Evolutionary conservation across 2,113 vertebrate genomes (phyloP), one percentile per base, ranked within the genome.

Genomic region (Silurus meridionalis): DNA sequence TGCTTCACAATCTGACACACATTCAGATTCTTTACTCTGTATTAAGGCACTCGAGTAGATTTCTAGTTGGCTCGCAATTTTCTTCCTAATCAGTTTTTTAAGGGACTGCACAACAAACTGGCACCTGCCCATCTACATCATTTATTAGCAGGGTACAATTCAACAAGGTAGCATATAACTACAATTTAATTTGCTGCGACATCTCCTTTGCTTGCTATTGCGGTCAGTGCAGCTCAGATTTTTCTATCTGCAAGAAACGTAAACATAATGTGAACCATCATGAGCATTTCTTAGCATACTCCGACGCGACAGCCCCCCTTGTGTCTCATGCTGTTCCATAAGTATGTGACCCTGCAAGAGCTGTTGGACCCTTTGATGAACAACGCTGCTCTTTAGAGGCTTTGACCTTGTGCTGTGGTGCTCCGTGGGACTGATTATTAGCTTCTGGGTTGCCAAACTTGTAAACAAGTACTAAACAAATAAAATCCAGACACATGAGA

Each of bases 381-480:
- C 11, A 5, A 9, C 15, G 14, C 74, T 78, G 60, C 46, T 84
- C 15, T 78, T 79, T 28, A 57, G 5, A 17, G 48, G 15, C n/a
- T 3, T 37, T 78, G 48, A 57, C 83, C 74, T 66, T 46, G 60
- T 37, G 74, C 7, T 63, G 46, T 46, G 48, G 10, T 61, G 37
- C 57, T 25, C 58, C 37, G 48, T 75, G 83, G 83, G 83, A 58
- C 48, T 83, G 48, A 23, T 17, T 71, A 57, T 55, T 23, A 58
- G 48, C 72, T 66, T 55, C n/a, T 13, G 58, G 60, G 48, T 19
- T 77, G 60, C 8, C 58, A 63, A 37, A 37, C 3, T 64, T 64
- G 46, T 28, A 84, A 61, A 83, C 63, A n/a, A 57, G 48, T 14
- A 3, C n/a, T 28, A 85, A 25, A 80, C 21, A 80, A 80, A 67